A percentile compares a stretch with the other conserved stretches of the same genome.
Evolutionary conservation across 2,797 vertebrate genomes (phyloP).

Genomic region (Falco peregrinus): DNA sequence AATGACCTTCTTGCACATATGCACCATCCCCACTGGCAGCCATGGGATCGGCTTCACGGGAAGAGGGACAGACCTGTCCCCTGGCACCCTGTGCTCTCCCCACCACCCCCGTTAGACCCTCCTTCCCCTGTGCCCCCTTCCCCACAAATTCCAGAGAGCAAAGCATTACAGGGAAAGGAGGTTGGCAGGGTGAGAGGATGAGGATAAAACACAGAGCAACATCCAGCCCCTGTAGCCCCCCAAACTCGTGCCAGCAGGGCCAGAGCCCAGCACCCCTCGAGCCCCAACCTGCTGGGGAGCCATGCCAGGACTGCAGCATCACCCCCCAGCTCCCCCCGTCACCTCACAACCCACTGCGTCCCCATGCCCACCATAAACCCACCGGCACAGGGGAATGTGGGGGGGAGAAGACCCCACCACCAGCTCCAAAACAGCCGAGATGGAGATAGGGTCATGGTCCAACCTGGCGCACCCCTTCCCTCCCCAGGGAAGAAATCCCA

Average conservation of each 20-base stretch:
- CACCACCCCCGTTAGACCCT: not conserved
- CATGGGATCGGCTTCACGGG: constrained; percentile 15
- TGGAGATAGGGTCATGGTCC: not conserved
- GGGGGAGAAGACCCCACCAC: not conserved
- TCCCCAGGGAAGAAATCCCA: not conserved
- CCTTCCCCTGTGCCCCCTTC: not conserved
- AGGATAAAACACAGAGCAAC: not conserved
- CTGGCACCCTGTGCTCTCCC: not conserved
- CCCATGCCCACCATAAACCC: not conserved
- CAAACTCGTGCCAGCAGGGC: rapidly evolving
- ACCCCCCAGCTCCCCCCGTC: not conserved
- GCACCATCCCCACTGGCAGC: not conserved
- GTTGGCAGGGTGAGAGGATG: not conserved
- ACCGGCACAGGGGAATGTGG: not conserved
- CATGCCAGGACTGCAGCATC: not conserved
- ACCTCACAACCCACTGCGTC: not conserved
- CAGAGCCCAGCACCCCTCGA: not conserved
- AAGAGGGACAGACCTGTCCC: not conserved
- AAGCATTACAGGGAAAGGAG: not conserved
- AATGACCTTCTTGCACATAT: constrained; percentile 63
- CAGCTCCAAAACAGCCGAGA: not conserved
- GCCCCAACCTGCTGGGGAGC: rapidly evolving
- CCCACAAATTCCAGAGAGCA: not conserved
- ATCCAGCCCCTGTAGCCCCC: not conserved
- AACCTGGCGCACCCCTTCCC: not conserved